Evolutionary conservation across 2,888 invertebrate genomes (phyloP), one percentile per base, ranked within the genome.

Genomic region (Cephus runcator): DNA sequence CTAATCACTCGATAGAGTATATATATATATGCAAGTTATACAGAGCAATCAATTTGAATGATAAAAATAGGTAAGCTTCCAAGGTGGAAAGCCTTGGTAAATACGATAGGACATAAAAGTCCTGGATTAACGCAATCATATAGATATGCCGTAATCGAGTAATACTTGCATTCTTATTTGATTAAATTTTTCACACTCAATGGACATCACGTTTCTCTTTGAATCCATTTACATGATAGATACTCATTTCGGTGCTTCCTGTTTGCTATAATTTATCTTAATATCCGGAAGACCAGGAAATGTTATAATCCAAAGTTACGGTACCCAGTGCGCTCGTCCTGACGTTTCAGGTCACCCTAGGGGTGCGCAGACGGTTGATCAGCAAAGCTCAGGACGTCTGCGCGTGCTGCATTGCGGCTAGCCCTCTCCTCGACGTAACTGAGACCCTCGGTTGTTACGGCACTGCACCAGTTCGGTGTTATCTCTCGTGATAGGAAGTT

Each of bases 321-420:
- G 23, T 56, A 56, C 73, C 75, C 69, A 76, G 79, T 78, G 75
- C 56, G 75, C 75, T 36, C 40, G 76, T 68, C 31, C 76, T 68
- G 73, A 56, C 69, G 4, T 75, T 75, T 76, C 76, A 71, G 69
- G 73, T 76, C 80, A 76, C 31, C 56, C 83, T 83, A 83, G 84
- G 82, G 82, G 80, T 80, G 85, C 75, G 81, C 84, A 82, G 83
- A 84, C 81, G 84, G 79, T 85, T 83, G 82, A 86, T 85, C 84
- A 83, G 83, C 84, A 81, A 34, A 35, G n/a, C 84, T 79, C 81
- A 88, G 86, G 82, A 88, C 88, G 87, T 86, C 88, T 88, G 89
- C 88, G 88, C 89, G 88, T 87, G 85, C 83, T 88, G 88, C 89
- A 88, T 86, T 88, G 89, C 89, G 86, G 88, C 84, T 86, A 83